These are phyloP conservation scores for Notolabrus celidotus DNA, from an alignment of 2,797 vertebrate species.

Conservation along the genomic window DNA sequence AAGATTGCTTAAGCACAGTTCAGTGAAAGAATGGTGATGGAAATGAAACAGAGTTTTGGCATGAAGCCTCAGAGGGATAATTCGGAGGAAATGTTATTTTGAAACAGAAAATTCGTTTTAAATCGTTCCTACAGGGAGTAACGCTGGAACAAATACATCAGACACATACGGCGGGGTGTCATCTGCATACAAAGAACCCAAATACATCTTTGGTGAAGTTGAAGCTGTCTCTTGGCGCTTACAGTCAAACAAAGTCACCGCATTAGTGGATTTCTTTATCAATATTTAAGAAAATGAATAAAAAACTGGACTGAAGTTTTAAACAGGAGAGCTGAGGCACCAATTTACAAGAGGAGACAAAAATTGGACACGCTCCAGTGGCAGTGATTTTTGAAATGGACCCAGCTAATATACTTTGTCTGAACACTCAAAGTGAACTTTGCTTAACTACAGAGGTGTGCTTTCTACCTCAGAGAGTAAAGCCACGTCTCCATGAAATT, in stretches of 20 bases:
- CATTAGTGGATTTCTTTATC: background rate
- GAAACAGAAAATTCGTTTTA: constrained; percentile 1
- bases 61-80: constrained; percentile 12
- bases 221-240: background rate
- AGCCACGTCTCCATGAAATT: constrained; percentile 40
- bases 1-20: constrained; percentile 26
- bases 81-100: constrained; percentile 30
- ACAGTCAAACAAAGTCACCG: background rate
- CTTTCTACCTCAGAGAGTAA: background rate
- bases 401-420: constrained; percentile 29
- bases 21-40: constrained; percentile 26
- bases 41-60: constrained; percentile 31
- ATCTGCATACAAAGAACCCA: background rate
- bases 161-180: background rate
- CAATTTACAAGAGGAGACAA: constrained; percentile 29
- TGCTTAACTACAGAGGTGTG: constrained; percentile 17
- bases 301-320: background rate
- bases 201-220: background rate
- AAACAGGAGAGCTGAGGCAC: background rate
- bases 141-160: background rate
- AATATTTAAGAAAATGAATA: background rate
- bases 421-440: constrained; percentile 37
- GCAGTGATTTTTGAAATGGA: constrained; percentile 13
- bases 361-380: constrained; percentile 26
- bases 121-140: background rate